Evolutionary conservation across 2,797 vertebrate species (phyloP), one percentile per base, ranked within the genome.

Genomic region (Etheostoma nigrum): DNA sequence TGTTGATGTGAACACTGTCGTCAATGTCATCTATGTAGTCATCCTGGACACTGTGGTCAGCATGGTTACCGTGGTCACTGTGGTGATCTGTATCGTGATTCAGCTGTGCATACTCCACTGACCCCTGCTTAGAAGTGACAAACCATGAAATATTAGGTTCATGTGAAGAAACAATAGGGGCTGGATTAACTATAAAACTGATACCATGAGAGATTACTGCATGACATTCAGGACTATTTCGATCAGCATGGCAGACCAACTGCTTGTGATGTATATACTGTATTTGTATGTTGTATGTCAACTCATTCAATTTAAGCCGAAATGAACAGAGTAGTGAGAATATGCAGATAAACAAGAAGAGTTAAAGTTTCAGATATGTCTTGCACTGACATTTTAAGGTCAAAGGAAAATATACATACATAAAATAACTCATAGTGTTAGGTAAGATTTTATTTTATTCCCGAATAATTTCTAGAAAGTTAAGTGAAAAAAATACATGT

Each of bases 81-180:
- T 44, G 64, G 44, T 66, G 77, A 57, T 55, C 13, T 0, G 13
- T 44, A 15, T 92, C 89, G n/a, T 74, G 85, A 75, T 94, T 95
- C 79, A 95, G 82, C 76, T 95, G 90, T 5, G 85, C 93, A 5
- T 95, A 95, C 74, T 95, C 92, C 75, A 95, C 82, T 7, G 88
- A 89, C 3, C 63, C 90, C 89, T 95, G 90, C 67, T 60, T 76
- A 68, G 51, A 70, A 6, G 51, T 7, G n/a, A 45, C 23, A 40
- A 25, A 51, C n/a, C 16, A 13, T 7, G 4, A 72, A 59, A 76
- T n/a, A 27, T 2, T 14, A 72, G 3, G 40, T 13, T 19, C 9
- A 49, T 12, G 12, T 36, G 23, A 54, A 55, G 30, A 53, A 30
- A 60, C 21, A 55, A 45, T 48, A 7, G 21, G 9, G 9, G 23